Base-by-base conservation (phyloP, 1,140 invertebrate species). In the Pseudoatta argentina region DNA sequence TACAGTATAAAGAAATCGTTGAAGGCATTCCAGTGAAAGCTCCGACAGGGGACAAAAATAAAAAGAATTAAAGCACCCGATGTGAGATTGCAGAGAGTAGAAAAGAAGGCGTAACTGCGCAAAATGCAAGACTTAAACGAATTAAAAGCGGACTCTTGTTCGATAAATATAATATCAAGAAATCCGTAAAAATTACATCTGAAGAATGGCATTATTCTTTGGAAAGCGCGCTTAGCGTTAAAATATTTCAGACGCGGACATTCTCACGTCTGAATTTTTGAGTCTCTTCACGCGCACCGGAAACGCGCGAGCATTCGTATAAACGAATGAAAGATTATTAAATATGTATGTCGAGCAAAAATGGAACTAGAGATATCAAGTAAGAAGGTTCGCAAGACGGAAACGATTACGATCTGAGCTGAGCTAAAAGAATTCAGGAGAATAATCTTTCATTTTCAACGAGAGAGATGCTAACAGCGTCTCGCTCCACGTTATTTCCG, bases 301-400 rank as follows among this genome's bases (percentile, higher is more conserved):
- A 71, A 87, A 66, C 18, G 64, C 61, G 75, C 57, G 51, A 57
- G 57, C 63, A 69, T 30, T 69, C 18, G 30, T 51, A 18, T 44
- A 27, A 53, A 5, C 57, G 85, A 87, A 90, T 87, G 88, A 89
- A 90, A 90, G 88, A 89, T 87, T 82, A 64, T 34, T 57, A 30
- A 64, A 77, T 63, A 21, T 57, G 53, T 67, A 39, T 0, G 14
- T 5, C 0, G 12, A 24, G 8, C 12, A 18, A 30, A 30, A 44
- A 53, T 18, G 7, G 30, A 27, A 27, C 6, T 4, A 7, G 12
- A 18, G n/a, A 30, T 18, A 57, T 21, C 53, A 30, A 24, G 51
- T 27, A 51, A 34, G 21, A 64, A 34, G 75, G 3, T 59, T 61
- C 18, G 3, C 48, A 6, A 39, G 18, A 30, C 21, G 67, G 48